Base-by-base conservation (phyloP, 2,113 vertebrate species). In the Nibea coibor region DNA sequence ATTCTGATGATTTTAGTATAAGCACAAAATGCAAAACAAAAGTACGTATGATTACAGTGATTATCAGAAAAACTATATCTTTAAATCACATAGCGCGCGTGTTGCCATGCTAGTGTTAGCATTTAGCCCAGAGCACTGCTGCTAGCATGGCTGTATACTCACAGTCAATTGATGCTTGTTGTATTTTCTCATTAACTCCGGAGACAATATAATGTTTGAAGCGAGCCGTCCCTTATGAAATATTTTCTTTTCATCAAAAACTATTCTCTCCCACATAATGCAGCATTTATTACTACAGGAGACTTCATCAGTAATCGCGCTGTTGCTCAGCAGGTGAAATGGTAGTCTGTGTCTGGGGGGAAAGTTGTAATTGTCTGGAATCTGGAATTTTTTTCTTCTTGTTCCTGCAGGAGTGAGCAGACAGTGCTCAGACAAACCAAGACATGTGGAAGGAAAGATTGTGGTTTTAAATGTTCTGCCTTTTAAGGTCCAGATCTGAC, bases 301-400 rank as follows among this genome's bases (percentile, higher is more conserved):
- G 72, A 68, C 45, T 42, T 24, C 10, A 61, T 43, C 16, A 51
- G 28, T 48, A 54, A 11, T 43, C 54, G 66, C 62, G n/a, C n/a
- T 11, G 63, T 24, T 42, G 51, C 70, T 66, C 80, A 81, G 74
- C 8, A 81, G 76, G 77, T 87, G 61, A 83, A 66, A 65, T 22
- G 22, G 24, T 16, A 2, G 53, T 72, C 53, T 68, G 68, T 31
- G 16, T 74, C 62, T 75, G n/a, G n/a, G 51, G 74, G 12, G 7
- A 45, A 48, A 22, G 11, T 72, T 67, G 9, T 64, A 65, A 84
- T 87, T 88, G 80, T 89, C 58, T 88, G 16, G 64, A 83, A 62
- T n/a, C n/a, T n/a, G n/a, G n/a, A n/a, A n/a, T n/a, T 54, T 24
- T 3, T 53, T 39, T n/a, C 5, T 31, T 5, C 31, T 31, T 9